A percentile compares a stretch with the other conserved stretches of the same genome.
phyloP scores from a whole-genome alignment of 2,888 invertebrate genomes.

The Drosophila falleni region DNA sequence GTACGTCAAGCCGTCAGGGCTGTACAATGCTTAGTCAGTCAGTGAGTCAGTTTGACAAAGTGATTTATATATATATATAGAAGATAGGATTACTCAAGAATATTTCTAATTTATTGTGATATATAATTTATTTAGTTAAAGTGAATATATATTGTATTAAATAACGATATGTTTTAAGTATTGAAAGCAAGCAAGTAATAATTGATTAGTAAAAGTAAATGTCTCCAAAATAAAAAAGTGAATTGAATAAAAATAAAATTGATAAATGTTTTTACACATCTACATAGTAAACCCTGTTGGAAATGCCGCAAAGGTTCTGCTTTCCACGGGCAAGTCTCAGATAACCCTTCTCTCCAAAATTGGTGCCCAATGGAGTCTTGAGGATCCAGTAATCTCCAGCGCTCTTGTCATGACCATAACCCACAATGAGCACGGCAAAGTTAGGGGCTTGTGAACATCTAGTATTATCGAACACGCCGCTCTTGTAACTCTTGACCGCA shows the following conservation, averaged over 20 bases:
- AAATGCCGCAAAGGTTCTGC: conserved; percentile 39
- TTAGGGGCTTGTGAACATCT: conserved; percentile 11
- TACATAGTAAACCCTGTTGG: conserved; percentile 28
- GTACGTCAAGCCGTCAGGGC: no score
- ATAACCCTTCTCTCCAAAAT: conserved; percentile 39
- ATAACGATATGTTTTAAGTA: neutral
- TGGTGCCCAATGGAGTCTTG: conserved; percentile 25
- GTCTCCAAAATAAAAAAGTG: neutral
- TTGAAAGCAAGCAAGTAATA: conserved; percentile 8
- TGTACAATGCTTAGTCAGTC: no score
- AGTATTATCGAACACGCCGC: conserved; percentile 17
- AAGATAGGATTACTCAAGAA: neutral
- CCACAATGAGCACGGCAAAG: conserved; percentile 40
- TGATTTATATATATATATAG: no score
- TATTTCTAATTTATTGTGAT: neutral
- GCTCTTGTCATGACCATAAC: conserved; percentile 26
- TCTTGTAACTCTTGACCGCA: conserved; percentile 14
- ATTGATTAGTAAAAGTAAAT: neutral
- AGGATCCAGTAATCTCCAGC: conserved; percentile 42
- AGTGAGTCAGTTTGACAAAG: no score
- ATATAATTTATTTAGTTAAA: no score
- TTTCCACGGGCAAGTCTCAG: conserved; percentile 37
- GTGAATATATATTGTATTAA: no score
- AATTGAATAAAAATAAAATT: neutral
- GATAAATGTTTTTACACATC: no score